phyloP scores from a whole-genome alignment of 2,888 invertebrate genomes.

The Drosophila bunnanda region DNA sequence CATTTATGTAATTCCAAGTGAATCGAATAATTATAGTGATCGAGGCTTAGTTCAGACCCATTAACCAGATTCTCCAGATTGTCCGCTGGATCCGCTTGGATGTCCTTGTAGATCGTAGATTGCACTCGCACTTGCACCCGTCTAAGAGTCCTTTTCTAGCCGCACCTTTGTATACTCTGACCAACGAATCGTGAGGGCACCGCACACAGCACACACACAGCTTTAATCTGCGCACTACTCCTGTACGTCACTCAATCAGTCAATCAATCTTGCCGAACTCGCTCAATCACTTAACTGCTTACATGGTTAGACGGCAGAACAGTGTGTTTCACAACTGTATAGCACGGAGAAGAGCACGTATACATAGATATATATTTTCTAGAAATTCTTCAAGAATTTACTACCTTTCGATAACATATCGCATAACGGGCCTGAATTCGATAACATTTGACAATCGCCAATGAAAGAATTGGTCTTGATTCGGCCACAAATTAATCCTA shows the following conservation, averaged over 20 bases:
- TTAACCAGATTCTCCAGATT: conserved; percentile 9
- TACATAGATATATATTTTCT: background rate
- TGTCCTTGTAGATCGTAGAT: conserved; percentile 7
- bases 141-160: conserved; percentile 12
- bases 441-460: conserved; percentile 19
- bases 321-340: conserved; percentile 25
- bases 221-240: conserved; percentile 28
- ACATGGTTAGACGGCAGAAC: background rate
- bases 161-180: conserved; percentile 33
- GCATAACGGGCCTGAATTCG: conserved; percentile 5
- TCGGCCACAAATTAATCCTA: background rate
- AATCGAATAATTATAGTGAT: conserved; percentile 25
- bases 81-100: conserved; percentile 22
- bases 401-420: conserved; percentile 26
- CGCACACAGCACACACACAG: conserved; percentile 39
- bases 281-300: background rate
- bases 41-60: background rate
- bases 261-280: conserved; percentile 1
- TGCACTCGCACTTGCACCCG: conserved; percentile 16
- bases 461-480: background rate
- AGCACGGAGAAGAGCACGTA: background rate
- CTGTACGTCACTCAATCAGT: conserved; percentile 10
- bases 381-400: background rate
- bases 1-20: conserved; percentile 54
- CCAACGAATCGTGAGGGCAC: conserved; percentile 36